These are phyloP conservation scores for Cyclargus thomasi DNA, from an alignment of 1,140 invertebrate species.

Conservation along the genomic window DNA sequence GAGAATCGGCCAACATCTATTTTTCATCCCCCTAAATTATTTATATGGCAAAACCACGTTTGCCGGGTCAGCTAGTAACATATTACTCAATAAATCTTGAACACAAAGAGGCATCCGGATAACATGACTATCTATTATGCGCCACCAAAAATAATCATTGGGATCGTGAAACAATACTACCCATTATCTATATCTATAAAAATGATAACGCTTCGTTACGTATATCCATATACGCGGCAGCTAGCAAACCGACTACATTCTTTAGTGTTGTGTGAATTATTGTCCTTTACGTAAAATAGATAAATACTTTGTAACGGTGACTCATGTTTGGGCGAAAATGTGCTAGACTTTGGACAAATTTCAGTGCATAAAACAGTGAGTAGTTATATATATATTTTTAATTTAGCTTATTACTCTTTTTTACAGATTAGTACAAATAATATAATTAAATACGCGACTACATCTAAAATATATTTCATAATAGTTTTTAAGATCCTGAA, in stretches of 20 bases:
- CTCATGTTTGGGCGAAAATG: neutral
- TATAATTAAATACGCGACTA: too few species aligned
- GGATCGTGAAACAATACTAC: neutral
- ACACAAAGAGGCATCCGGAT: too few species aligned
- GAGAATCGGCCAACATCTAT: too few species aligned
- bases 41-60: too few species aligned
- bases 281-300: neutral
- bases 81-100: too few species aligned
- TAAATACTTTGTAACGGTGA: neutral
- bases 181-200: conserved; percentile 1
- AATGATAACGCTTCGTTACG: neutral
- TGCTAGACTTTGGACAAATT: neutral
- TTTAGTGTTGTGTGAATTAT: neutral
- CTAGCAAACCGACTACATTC: neutral
- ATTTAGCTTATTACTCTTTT: too few species aligned
- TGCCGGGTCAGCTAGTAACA: too few species aligned
- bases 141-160: neutral
- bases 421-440: too few species aligned
- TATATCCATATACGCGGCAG: neutral
- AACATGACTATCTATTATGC: too few species aligned
- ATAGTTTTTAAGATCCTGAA: too few species aligned
- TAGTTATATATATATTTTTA: neutral
- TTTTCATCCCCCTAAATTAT: too few species aligned
- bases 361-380: neutral
- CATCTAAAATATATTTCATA: too few species aligned